phyloP scores from a whole-genome alignment of 1,140 invertebrate species.

The Diabrotica undecimpunctata region DNA sequence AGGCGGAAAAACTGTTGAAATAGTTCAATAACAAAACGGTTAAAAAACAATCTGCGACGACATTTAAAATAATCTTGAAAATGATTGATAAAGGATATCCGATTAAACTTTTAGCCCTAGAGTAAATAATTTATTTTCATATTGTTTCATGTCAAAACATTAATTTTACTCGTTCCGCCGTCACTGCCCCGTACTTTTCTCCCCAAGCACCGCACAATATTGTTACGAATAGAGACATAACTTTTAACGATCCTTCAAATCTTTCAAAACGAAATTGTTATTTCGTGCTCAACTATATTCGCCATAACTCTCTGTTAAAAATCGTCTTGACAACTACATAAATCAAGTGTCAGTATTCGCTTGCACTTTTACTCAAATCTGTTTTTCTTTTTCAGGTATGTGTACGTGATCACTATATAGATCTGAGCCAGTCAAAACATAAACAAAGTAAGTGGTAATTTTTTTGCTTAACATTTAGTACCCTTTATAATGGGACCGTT shows the following conservation, averaged over 20 bases:
- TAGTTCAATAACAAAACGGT: too few relatives aligned
- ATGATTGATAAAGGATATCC: too few relatives aligned
- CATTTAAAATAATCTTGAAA: too few relatives aligned
- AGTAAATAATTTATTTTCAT: too few relatives aligned
- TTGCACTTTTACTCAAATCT: conserved; percentile 5
- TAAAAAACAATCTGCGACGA: too few relatives aligned
- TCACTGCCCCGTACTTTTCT: too few relatives aligned
- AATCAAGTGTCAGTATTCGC: not conserved
- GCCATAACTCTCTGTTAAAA: not conserved
- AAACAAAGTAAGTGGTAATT: not conserved
- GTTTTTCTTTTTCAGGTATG: conserved; percentile 10
- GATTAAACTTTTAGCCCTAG: too few relatives aligned
- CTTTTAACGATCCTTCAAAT: conserved; percentile 4
- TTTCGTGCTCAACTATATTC: conserved; percentile 11
- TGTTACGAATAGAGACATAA: conserved; percentile 10
- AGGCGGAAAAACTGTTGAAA: too few relatives aligned
- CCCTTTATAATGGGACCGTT: too few relatives aligned
- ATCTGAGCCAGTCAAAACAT: not conserved
- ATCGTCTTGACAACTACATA: not conserved
- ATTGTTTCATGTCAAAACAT: too few relatives aligned
- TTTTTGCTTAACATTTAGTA: not conserved
- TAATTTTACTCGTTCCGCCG: too few relatives aligned
- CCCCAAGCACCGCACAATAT: too few relatives aligned
- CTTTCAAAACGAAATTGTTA: conserved; percentile 7
- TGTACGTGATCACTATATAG: not conserved